Base-by-base conservation (phyloP, 2,113 vertebrate species). In the Syrrhaptes paradoxus region DNA sequence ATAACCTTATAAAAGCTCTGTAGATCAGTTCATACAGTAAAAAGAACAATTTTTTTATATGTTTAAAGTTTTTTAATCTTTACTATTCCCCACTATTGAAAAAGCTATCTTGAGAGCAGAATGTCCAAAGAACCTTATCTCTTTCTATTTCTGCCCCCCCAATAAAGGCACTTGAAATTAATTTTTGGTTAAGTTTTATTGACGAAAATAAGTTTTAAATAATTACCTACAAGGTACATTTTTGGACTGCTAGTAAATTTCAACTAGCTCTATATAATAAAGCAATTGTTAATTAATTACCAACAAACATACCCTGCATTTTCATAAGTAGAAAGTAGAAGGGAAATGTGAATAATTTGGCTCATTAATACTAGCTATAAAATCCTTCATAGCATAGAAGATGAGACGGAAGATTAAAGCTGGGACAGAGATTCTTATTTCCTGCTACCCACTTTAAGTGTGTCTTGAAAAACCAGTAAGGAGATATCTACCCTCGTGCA, bases 191-290 rank as follows among this genome's bases (percentile, higher is more conserved):
- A 76, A 84, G 8, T 76, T 93, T 86, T 86, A 32, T 9, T 55
- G 43, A 86, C 92, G 24, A 83, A 91, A 86, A 76, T 38, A 81
- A n/a, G 75, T 80, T 62, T 91, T 80, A 55, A 75, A 74, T 89
- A 90, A 75, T 75, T 92, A 79, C 66, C 38, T 88, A 24, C 8
- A 57, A 52, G 49, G 65, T 8, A 76, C 0, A 29, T 68, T 76
- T 85, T 55, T 72, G 6, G 48, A 32, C 51, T 73, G 21, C 32
- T 72, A 79, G 58, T 49, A 90, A 88, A 91, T 86, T 90, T 81
- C 49, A 90, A 25, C 38, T 49, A 28, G 20, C 9, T 70, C 14
- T 70, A 16, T 32, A 68, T 66, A 81, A 76, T 43, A 74, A 95
- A 89, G 18, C 66, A 1, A 78, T 62, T 66, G 43, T 52, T 75